phyloP scores from a whole-genome alignment of 2,113 vertebrate species.

The Chloropsis hardwickii region DNA sequence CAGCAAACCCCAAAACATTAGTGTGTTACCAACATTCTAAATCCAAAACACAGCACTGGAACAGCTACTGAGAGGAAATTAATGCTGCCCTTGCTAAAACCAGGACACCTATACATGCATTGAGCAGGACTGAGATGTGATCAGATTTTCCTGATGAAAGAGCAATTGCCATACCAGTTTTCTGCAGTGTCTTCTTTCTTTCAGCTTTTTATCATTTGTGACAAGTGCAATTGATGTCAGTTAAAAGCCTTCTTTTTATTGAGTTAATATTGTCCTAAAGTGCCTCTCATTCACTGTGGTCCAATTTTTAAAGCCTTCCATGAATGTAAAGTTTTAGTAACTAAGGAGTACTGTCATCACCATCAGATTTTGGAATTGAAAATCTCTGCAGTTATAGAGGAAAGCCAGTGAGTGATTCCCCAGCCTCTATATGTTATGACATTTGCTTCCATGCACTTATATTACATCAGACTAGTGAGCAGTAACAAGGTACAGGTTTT shows the following conservation, averaged over 20 bases:
- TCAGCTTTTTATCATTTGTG: not conserved
- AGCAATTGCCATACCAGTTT: not conserved
- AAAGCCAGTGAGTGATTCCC: not conserved
- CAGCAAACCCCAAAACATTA: not conserved
- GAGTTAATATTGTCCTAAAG: not conserved
- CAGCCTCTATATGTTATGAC: not conserved
- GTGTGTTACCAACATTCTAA: not conserved
- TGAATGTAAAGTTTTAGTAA: not conserved
- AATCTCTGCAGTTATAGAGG: not conserved
- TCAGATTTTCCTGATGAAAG: not conserved
- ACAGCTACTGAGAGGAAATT: not conserved
- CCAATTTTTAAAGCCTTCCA: not conserved
- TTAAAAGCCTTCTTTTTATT: not conserved
- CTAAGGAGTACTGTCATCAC: not conserved
- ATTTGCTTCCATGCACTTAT: not conserved
- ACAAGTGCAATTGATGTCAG: not conserved
- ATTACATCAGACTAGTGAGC: not conserved
- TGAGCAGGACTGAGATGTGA: not conserved
- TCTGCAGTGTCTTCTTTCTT: not conserved
- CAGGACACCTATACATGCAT: not conserved
- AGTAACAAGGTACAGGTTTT: not conserved
- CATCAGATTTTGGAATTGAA: not conserved
- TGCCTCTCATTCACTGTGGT: not conserved
- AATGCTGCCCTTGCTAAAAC: not conserved
- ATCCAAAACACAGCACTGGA: not conserved